Base-by-base conservation (phyloP, 1,140 invertebrate genomes). In the Drosophila pachea region DNA sequence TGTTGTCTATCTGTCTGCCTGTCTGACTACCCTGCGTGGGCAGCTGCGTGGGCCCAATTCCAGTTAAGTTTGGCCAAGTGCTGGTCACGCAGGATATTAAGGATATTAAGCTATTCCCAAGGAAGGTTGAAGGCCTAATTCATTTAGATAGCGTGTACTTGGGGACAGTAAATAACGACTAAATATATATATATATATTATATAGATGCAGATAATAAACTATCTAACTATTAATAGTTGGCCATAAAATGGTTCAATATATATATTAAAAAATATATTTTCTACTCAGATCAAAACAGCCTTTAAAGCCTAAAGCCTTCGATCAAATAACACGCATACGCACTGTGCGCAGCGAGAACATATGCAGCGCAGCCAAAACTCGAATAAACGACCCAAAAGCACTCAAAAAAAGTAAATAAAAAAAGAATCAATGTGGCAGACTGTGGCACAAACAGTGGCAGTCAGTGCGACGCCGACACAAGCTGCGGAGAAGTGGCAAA, bases 381-480 rank as follows among this genome's bases (percentile, higher is more conserved):
- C 47, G 47, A 65, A 58, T 31, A 60, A 55, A 49, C 38, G 36
- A 36, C 22, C 22, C 8, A 5, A 59, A 40, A 56, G 40, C 50
- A 65, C 7, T 49, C 7, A 7, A 45, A 22, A 47, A 47, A 60
- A 45, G n/a, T n/a, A n/a, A n/a, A n/a, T n/a, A n/a, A 35, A 7
- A 53, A 47, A 29, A 14, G 22, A 14, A 9, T 7, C n/a, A 49
- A 7, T 35, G 48, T 43, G 59, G 11, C 55, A 58, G 31, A 59
- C n/a, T 4, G 8, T 48, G 33, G 40, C 33, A 35, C 42, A 62
- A 58, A 58, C 75, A 61, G 61, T 49, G 65, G 58, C 81, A 84
- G 79, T 74, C 79, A 79, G 73, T 74, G 61, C 62, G 79, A 79
- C 79, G 79, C 81, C 79, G 65, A 56, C 38, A 49, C 36, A 49